Conservation (phyloP, 2,113 vertebrate species). For the Rhinoderma darwinii region DNA sequence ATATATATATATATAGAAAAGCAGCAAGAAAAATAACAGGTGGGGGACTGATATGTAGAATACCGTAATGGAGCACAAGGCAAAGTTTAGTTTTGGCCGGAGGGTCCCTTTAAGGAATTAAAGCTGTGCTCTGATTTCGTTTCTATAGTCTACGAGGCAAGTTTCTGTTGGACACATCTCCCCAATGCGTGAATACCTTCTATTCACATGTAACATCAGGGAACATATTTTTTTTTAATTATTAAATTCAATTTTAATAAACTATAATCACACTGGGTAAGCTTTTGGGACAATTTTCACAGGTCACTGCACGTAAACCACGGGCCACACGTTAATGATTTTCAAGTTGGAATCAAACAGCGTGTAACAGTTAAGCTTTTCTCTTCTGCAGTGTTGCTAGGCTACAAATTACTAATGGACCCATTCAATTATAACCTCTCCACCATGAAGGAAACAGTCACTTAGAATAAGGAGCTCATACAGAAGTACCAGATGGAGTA, state of each 20-base stretch:
- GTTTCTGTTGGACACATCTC: no score
- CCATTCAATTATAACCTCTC: not conserved
- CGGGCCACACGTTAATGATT: slow-evolving; percentile 5
- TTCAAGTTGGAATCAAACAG: not conserved
- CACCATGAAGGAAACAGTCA: not conserved
- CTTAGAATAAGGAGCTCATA: not conserved
- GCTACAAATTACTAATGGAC: not conserved
- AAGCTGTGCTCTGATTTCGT: no score
- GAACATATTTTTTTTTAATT: not conserved
- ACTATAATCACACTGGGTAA: not conserved
- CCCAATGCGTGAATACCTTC: no score
- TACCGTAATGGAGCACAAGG: no score
- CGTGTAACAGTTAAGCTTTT: not conserved
- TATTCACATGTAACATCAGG: not conserved
- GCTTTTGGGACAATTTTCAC: not conserved
- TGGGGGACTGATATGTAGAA: no score
- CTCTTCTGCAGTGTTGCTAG: not conserved
- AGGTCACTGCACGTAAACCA: not conserved
- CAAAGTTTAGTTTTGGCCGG: no score
- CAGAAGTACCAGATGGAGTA: not conserved
- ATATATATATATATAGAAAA: no score
- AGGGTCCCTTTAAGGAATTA: no score
- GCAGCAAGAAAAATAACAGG: no score
- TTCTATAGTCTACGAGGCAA: no score
- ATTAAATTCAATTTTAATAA: not conserved